Evolutionary conservation across 2,797 vertebrate species (phyloP), one percentile per base, ranked within the genome.

Genomic region (Distichodus sexfasciatus): DNA sequence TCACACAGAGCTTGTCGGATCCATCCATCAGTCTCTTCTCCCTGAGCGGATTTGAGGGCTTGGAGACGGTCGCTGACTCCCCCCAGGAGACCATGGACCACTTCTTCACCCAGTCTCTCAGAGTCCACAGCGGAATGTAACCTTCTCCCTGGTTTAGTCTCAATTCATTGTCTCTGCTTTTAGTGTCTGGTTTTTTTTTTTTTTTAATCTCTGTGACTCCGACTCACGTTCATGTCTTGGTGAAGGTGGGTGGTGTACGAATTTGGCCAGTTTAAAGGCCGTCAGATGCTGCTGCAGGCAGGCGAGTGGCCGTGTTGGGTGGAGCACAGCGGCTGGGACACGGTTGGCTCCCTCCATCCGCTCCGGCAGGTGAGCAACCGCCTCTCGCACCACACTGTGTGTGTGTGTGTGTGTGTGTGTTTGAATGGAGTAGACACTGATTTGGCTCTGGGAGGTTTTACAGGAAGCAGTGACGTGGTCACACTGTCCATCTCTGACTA

Each of bases 161-260:
- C 26, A 12, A 29, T 66, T 9, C 15, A 31, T 12, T 8, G 54
- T 26, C 23, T 28, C 17, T 6, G 15, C 23, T 41, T 17, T 8
- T 67, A 3, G 24, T 17, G 6, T 33, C 10, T 24, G 5, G 41
- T 21, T 10, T 0, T 43, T 55, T 23, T 31, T 9, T 61, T 4
- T 40, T 23, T 7, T 3, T 46, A 6, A 51, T 3, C 4, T 12
- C 19, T 57, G 7, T 11, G 41, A 4, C 41, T 6, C 2, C 5
- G 11, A 26, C 19, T 3, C n/a, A 14, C 24, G 23, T 29, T 36
- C 15, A 15, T 65, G 33, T 29, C 19, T 69, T 43, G 50, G n/a
- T 19, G 1, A 65, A 94, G 94, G 70, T 94, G 94, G 94, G 90
- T 93, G 81, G 91, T 81, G 1, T 93, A 92, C 1, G 93, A 95